phyloP scores from a whole-genome alignment of 2,888 invertebrate genomes.

The Nomada hirtipes region DNA sequence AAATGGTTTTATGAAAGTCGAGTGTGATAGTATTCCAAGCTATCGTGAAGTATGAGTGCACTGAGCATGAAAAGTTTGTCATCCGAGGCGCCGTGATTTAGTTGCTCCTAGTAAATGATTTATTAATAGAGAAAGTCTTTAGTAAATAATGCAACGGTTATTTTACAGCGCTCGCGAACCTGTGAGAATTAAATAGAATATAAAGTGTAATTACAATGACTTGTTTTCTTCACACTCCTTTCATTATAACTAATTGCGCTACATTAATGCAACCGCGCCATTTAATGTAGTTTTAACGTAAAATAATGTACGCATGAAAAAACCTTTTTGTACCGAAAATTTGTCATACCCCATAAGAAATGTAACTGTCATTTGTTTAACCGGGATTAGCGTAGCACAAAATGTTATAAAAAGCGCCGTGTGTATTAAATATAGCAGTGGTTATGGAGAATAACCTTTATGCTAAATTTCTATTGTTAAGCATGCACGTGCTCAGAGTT shows the following conservation, averaged over 20 bases:
- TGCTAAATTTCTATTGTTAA: slow-evolving; percentile 18
- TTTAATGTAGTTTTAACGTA: not conserved
- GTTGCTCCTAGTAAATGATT: not conserved
- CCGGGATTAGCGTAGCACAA: too few relatives aligned
- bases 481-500: slow-evolving; percentile 7
- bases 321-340: not conserved
- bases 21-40: not conserved
- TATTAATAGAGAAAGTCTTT: not conserved
- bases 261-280: not conserved
- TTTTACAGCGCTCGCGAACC: not conserved
- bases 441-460: not conserved
- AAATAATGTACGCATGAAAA: not conserved
- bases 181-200: not conserved
- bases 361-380: not conserved
- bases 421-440: not conserved
- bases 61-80: not conserved
- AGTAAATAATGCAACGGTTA: slow-evolving; percentile 2
- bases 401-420: not conserved
- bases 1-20: not conserved
- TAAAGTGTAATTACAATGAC: not conserved
- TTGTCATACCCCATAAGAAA: not conserved
- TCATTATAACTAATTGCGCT: not conserved
- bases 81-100: not conserved
- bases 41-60: not conserved
- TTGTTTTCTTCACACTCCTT: not conserved